phyloP scores from a whole-genome alignment of 2,797 vertebrate species.

The Cyclura pinguis region DNA sequence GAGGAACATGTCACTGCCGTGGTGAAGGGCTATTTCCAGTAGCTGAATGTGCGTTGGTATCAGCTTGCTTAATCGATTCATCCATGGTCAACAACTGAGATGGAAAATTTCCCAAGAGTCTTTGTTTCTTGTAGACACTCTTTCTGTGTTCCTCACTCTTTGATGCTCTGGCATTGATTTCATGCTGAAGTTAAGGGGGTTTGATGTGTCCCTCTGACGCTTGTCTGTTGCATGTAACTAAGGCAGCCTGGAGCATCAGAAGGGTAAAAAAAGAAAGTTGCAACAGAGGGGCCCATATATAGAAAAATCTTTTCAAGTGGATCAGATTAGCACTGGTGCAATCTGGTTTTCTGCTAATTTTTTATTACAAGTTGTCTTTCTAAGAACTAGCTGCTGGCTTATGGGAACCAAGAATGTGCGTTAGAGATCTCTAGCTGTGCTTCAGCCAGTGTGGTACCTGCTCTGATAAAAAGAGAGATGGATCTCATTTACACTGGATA shows the following conservation, averaged over 20 bases:
- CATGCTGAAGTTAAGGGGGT: not conserved
- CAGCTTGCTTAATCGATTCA: slow-evolving; percentile 58
- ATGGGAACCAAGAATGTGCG: slow-evolving; percentile 11
- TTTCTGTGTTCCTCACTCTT: slow-evolving; percentile 53
- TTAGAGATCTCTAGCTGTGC: not conserved
- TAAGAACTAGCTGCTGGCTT: slow-evolving; percentile 7
- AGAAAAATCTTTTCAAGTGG: not conserved
- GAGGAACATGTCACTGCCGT: slow-evolving; percentile 1
- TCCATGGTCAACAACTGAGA: slow-evolving; percentile 46
- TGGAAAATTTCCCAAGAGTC: slow-evolving; percentile 42
- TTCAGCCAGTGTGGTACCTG: not conserved
- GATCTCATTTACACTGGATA: not conserved
- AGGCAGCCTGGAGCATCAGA: slow-evolving; percentile 33
- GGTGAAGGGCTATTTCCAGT: not conserved
- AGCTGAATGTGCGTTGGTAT: slow-evolving; percentile 16
- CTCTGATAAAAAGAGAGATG: not conserved
- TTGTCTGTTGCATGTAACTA: slow-evolving; percentile 12
- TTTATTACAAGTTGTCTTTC: not conserved
- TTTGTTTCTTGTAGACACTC: slow-evolving; percentile 37
- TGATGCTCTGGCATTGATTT: slow-evolving; percentile 49
- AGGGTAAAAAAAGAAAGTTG: slow-evolving; percentile 24
- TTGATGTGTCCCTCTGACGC: slow-evolving; percentile 3
- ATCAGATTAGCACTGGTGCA: not conserved
- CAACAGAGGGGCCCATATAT: not conserved
- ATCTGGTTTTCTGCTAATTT: not conserved